Conservation (phyloP, 30 jellyfish, hydroid and myxozoan genomes). For the Turritopsis rubra region DNA sequence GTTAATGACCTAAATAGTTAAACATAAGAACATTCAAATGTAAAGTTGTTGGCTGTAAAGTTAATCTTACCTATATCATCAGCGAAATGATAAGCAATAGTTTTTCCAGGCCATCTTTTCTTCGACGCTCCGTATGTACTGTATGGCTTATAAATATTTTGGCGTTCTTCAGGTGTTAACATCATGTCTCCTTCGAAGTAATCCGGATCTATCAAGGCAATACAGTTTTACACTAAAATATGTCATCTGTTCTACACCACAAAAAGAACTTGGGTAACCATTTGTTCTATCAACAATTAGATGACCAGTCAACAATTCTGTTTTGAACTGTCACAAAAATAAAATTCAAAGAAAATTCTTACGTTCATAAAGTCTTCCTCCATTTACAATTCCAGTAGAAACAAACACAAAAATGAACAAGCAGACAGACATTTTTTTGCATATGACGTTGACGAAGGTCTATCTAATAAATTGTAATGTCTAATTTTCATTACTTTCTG, state of each 20-base stretch:
- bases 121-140: slow-evolving; percentile 19
- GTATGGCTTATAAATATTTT: slow-evolving; percentile 6
- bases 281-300: too few relatives aligned
- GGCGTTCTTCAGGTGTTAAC: slow-evolving; percentile 14
- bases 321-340: too few relatives aligned
- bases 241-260: too few relatives aligned
- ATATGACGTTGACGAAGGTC: too few relatives aligned
- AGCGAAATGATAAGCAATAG: slow-evolving; percentile 3
- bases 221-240: background rate
- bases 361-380: background rate
- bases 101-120: slow-evolving; percentile 23
- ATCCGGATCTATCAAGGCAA: background rate
- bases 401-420: background rate
- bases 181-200: slow-evolving; percentile 23
- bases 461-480: too few relatives aligned
- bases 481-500: too few relatives aligned
- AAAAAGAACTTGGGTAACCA: too few relatives aligned
- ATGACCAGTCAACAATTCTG: too few relatives aligned
- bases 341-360: background rate
- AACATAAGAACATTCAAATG: too few relatives aligned
- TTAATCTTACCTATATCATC: slow-evolving; percentile 1
- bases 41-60: too few relatives aligned
- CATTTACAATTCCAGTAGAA: background rate
- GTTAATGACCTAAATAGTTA: too few relatives aligned
- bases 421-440: background rate